Evolutionary conservation across 2,888 invertebrate species (phyloP), one percentile per base, ranked within the genome.

Genomic region (Aelia acuminata): DNA sequence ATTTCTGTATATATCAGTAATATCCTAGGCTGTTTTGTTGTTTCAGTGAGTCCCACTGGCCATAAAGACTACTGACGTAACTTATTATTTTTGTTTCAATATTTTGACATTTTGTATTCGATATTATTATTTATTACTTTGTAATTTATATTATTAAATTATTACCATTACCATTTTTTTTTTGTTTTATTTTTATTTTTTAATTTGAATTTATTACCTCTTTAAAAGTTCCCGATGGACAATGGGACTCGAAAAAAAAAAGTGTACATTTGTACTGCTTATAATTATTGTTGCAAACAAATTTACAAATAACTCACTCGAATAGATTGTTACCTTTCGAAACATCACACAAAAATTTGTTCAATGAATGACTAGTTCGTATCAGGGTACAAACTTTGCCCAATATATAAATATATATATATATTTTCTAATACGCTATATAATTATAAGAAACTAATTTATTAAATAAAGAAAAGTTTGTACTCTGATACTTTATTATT

Each of bases 1-100:
- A 53, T 88, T 84, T 86, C 70, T 88, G 63, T 86, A 88, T 85
- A 88, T 88, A 85, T 88, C 75, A 85, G 57, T 88, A 57, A 88
- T 75, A 75, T 75, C 43, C 48, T 85, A 88, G 85, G 75, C 85
- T 88, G 75, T 88, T 85, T 57, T 85, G 43, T 88, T 50, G 11
- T 88, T 85, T 85, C 63, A 31, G 53, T 31, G 49, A 70, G 50
- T 85, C 75, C 84, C 75, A 85, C 47, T 85, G 48, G 39, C 53
- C 88, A 84, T 50, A 48, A 43, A 80, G 39, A 80, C 80, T 43
- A 80, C 43, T 80, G 3, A 57, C 35, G 31, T 47, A 53, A 75
- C 10, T 87, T 87, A 53, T 63, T 70, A 18, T 86, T 86, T 39
- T 43, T 43, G 26, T 87, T 31, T 47, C 20, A 1, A 18, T 31